Percentiles rank a stretch among this genome's conserved stretches.
These are phyloP conservation scores for Nansenia antarctica DNA, from an alignment of 2,113 vertebrate genomes.

Conservation along the genomic window DNA sequence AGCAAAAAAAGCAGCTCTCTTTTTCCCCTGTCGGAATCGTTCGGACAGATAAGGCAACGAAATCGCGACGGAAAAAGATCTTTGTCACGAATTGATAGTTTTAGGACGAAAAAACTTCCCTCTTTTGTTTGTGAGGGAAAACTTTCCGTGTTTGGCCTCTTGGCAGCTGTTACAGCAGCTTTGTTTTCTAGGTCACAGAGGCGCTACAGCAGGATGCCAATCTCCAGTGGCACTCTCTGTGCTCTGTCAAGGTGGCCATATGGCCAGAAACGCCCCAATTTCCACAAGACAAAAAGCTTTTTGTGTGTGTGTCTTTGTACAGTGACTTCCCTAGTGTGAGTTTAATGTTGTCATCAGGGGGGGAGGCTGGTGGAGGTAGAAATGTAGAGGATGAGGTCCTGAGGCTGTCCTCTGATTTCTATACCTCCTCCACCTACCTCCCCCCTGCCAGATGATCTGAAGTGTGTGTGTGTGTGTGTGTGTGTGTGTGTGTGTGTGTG, in stretches of 20 bases:
- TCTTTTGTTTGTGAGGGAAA: neutral
- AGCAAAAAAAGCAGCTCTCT: too few species aligned
- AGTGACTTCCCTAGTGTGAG: neutral
- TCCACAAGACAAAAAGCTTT: neutral
- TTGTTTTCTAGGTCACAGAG: slow-evolving; percentile 8
- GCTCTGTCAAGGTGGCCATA: slow-evolving; percentile 3
- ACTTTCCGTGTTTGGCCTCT: neutral
- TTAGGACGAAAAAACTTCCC: neutral
- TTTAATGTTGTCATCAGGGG: too few species aligned
- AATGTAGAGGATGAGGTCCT: too few species aligned
- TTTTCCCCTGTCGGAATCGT: too few species aligned
- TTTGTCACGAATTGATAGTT: neutral
- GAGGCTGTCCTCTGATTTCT: too few species aligned
- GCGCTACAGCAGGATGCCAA: slow-evolving; percentile 2
- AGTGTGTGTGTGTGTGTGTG: too few species aligned
- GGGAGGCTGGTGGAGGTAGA: too few species aligned
- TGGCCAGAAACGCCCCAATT: neutral
- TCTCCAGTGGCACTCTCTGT: neutral
- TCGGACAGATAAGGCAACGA: too few species aligned
- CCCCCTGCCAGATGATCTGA: too few species aligned
- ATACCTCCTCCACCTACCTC: too few species aligned
- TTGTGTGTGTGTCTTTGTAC: too few species aligned
- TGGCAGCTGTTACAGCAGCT: slow-evolving; percentile 7
- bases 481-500: too few species aligned
- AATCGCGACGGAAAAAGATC: neutral